phyloP scores from a whole-genome alignment of 2,113 vertebrate genomes.

The Cryptoleucopteryx plumbea region DNA sequence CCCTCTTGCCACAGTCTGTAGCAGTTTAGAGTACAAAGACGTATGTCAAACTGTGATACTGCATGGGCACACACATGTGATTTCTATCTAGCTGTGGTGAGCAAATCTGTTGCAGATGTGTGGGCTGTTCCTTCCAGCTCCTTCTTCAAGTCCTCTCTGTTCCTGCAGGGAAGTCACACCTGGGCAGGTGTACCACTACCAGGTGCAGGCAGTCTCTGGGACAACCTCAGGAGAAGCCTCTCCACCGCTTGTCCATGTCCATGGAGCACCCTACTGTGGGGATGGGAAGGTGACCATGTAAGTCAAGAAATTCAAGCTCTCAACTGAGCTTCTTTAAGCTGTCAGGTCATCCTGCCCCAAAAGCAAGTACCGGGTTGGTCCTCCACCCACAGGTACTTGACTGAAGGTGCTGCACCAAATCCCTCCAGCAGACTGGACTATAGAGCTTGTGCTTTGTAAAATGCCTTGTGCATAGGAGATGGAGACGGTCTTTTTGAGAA shows the following conservation, averaged over 20 bases:
- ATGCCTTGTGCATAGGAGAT: fast-evolving
- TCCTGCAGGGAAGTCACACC: conserved; percentile 78
- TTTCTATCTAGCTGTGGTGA: not conserved
- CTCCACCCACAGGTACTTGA: not conserved
- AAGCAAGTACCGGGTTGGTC: not conserved
- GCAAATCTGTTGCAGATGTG: not conserved
- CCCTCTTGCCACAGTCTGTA: not conserved
- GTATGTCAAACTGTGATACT: not conserved
- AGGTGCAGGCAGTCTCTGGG: conserved; percentile 81
- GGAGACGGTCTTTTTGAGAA: not conserved
- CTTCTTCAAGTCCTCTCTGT: not conserved
- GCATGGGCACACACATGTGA: not conserved
- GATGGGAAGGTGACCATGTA: conserved; percentile 84
- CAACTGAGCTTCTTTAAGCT: not conserved
- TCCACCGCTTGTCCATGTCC: conserved; percentile 78
- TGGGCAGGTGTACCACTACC: conserved; percentile 84
- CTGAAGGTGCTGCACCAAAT: not conserved
- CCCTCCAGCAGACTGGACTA: not conserved
- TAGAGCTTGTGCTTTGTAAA: not conserved
- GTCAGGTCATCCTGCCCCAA: not conserved
- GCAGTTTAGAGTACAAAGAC: not conserved
- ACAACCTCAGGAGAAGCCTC: conserved; percentile 80
- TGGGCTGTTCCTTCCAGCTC: not conserved
- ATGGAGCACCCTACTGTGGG: conserved; percentile 86
- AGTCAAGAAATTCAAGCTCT: conserved; percentile 6